phyloP scores from a whole-genome alignment of 2,113 vertebrate genomes.

The Acrocephalus arundinaceus region DNA sequence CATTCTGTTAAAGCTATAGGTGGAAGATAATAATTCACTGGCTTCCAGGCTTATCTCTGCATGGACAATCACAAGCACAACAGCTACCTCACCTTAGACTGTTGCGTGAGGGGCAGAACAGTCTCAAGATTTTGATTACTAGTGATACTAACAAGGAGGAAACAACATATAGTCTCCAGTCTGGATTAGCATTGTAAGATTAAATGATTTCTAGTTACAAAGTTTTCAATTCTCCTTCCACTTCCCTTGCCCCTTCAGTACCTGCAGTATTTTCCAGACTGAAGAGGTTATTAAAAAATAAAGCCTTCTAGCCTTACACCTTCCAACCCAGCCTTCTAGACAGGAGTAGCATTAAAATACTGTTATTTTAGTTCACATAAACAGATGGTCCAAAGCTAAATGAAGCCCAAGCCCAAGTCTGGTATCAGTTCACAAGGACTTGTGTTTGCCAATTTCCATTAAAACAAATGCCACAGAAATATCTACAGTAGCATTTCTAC shows the following conservation, averaged over 20 bases:
- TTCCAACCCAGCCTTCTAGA: background rate
- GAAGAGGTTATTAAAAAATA: background rate
- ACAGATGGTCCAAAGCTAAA: background rate
- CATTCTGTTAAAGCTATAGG: background rate
- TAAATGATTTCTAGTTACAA: background rate
- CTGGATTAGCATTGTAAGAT: background rate
- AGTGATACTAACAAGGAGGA: background rate
- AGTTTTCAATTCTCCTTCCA: background rate
- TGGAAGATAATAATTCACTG: background rate
- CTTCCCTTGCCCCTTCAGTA: background rate
- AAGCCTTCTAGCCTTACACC: background rate
- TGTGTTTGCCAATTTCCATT: background rate
- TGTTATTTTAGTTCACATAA: background rate
- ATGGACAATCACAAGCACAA: background rate
- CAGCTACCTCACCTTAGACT: background rate
- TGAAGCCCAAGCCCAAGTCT: background rate
- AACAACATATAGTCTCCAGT: background rate
- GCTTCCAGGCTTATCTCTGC: background rate
- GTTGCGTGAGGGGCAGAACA: background rate
- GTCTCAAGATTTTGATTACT: background rate
- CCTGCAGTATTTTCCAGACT: background rate
- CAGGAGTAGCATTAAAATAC: background rate
- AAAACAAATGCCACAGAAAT: background rate
- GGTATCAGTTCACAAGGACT: background rate
- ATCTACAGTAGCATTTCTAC: background rate